Percentiles rank a stretch among this genome's conserved stretches.
These are phyloP conservation scores for Notospermus geniculatus DNA, from an alignment of 1,140 invertebrate species.

Conservation along the genomic window DNA sequence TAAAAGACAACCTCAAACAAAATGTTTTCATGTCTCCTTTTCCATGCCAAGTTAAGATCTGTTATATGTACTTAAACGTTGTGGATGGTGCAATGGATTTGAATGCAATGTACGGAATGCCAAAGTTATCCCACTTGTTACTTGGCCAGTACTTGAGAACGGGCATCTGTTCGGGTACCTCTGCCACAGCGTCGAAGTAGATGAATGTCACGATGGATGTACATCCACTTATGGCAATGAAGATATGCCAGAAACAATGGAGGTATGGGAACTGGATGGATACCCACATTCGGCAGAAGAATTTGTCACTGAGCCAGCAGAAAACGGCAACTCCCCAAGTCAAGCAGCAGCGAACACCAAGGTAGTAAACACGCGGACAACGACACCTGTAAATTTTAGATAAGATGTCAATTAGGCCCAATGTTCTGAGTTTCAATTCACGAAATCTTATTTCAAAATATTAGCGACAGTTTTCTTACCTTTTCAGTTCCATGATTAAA, in stretches of 20 bases:
- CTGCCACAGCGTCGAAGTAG: constrained; percentile 61
- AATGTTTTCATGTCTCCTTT: too few relatives aligned
- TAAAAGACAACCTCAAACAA: too few relatives aligned
- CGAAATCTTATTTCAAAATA: too few relatives aligned
- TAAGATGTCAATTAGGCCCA: too few relatives aligned
- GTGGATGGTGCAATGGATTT: neutral
- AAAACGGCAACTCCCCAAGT: constrained; percentile 69
- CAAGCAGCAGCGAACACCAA: constrained; percentile 67
- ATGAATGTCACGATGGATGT: constrained; percentile 73
- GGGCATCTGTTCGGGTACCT: constrained; percentile 67
- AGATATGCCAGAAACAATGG: constrained; percentile 77
- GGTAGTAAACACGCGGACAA: constrained; percentile 64
- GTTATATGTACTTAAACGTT: too few relatives aligned
- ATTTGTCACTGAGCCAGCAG: constrained; percentile 72
- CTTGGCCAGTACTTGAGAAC: constrained; percentile 72
- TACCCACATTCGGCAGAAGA: constrained; percentile 76
- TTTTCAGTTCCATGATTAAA: constrained; percentile 60
- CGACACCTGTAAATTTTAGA: constrained; percentile 40
- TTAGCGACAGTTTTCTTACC: too few relatives aligned
- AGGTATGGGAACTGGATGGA: constrained; percentile 74
- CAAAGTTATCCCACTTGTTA: constrained; percentile 51
- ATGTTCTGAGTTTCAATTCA: too few relatives aligned
- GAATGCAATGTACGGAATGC: constrained; percentile 18
- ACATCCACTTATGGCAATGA: constrained; percentile 76
- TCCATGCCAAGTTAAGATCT: too few relatives aligned